These are phyloP conservation scores for Pempheris klunzingeri DNA, from an alignment of 2,797 vertebrate genomes.

Conservation along the genomic window DNA sequence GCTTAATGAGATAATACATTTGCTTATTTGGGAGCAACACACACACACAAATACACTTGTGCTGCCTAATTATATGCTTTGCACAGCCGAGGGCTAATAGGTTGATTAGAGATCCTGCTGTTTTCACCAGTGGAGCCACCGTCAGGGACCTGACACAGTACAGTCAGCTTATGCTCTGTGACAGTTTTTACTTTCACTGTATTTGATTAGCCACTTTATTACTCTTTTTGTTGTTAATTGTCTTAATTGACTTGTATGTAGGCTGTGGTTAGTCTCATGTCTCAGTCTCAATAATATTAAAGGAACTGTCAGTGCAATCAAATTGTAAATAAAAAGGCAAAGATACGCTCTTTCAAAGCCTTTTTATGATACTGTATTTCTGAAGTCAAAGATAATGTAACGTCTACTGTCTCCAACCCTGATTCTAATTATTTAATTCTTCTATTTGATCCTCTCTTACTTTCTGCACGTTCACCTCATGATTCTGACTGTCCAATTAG, in stretches of 20 bases:
- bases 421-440: background rate
- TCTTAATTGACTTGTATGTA: background rate
- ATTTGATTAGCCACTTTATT: background rate
- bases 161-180: conserved; percentile 3
- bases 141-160: conserved; percentile 55
- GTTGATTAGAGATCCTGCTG: conserved; percentile 73
- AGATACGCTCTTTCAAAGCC: background rate
- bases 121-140: conserved; percentile 63
- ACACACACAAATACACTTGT: conserved; percentile 13
- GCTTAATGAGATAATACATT: conserved; percentile 22
- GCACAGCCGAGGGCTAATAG: conserved; percentile 63
- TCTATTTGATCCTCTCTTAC: background rate
- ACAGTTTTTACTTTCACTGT: background rate
- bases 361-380: background rate
- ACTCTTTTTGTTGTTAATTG: background rate
- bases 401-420: background rate
- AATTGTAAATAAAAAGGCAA: background rate
- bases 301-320: background rate
- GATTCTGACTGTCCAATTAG: conserved; percentile 35
- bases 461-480: background rate
- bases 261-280: background rate
- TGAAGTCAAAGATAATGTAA: background rate
- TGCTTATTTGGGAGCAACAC: conserved; percentile 19
- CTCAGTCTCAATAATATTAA: no score
- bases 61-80: conserved; percentile 79